Evolutionary conservation across 2,113 vertebrate species (phyloP).

Genomic region (Xenopus tropicalis): DNA sequence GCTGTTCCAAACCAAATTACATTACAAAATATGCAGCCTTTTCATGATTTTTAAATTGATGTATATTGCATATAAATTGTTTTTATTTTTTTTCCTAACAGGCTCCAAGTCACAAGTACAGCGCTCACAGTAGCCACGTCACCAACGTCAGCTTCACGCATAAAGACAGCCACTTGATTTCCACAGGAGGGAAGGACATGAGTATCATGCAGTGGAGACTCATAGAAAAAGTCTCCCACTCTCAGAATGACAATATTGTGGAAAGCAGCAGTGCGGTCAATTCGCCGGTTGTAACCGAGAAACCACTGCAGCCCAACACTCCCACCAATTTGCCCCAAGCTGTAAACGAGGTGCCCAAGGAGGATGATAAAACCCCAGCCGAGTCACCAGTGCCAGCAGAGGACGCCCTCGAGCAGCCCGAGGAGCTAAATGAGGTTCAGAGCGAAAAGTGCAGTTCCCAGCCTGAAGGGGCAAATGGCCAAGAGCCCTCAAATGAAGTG

Average conservation of each 20-base stretch:
- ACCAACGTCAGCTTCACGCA: conserved; percentile 95
- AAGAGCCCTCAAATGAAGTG: conserved; percentile 58
- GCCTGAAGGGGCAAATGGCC: conserved; percentile 43
- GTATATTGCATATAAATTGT: too few relatives aligned
- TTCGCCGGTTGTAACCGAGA: conserved; percentile 57
- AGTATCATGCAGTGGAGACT: conserved; percentile 97
- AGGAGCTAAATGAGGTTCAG: conserved; percentile 63
- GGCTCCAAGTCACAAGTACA: conserved; percentile 97
- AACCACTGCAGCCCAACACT: conserved; percentile 39
- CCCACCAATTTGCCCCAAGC: conserved; percentile 48
- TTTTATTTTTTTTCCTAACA: conserved; percentile 51
- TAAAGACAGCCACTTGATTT: conserved; percentile 87
- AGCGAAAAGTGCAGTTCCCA: conserved; percentile 65
- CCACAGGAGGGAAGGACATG: conserved; percentile 95
- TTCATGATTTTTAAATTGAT: too few relatives aligned
- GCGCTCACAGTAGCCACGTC: conserved; percentile 96
- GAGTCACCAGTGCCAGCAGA: conserved; percentile 56
- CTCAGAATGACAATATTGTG: conserved; percentile 62
- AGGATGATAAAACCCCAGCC: conserved; percentile 53
- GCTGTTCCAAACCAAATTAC: too few relatives aligned
- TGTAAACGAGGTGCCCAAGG: conserved; percentile 53
- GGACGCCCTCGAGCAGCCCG: conserved; percentile 59
- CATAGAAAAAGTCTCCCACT: conserved; percentile 75
- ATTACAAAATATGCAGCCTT: too few relatives aligned
- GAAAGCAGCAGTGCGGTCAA: conserved; percentile 55